Base-by-base conservation (phyloP, 2,888 invertebrate genomes). In the Strigamia transsilvanica region DNA sequence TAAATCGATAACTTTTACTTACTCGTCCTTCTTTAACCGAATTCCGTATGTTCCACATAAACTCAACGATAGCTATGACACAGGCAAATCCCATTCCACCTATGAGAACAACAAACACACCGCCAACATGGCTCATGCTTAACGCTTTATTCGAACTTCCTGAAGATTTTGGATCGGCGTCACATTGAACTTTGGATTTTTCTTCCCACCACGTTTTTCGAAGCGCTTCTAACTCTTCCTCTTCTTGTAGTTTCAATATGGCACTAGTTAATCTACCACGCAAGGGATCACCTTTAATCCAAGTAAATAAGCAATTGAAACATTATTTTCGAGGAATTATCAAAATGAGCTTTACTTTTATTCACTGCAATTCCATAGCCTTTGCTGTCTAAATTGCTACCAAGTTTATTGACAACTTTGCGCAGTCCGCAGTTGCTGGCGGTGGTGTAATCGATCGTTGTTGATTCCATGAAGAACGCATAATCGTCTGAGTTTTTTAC, bases 181-280 rank as follows among this genome's bases (percentile, higher is more conserved):
- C 84, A 80, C 85, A 84, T 51, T 84, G 84, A 15, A 84, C 82
- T 23, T 96, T 96, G 41, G 95, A 91, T 89, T 94, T 95, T 89
- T 96, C 94, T 87, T 96, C 96, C 99, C 99, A 99, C 99, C 99
- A 99, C 87, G 94, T 93, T 42, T 96, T 95, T 91, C 98, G 98
- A 86, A 99, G 90, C 84, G 87, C 86, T 80, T 88, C 87, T 79
- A 90, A 86, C 34, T 86, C 86, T 78, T 88, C 89, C 18, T 86
- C 85, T 89, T 99, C 99, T 90, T 99, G 98, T 61, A 99, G 91
- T 89, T 95, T 95, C 80, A 99, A 90, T 85, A 99, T 97, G 79
- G 97, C 97, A 42, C 95, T 95, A 87, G 96, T 97, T 86, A 98
- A 95, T 82, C 95, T 94, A 82, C 96, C 96, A 85, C 97, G 92